Conservation (phyloP, 2,797 vertebrate species). For the Esox masquinongy region DNA sequence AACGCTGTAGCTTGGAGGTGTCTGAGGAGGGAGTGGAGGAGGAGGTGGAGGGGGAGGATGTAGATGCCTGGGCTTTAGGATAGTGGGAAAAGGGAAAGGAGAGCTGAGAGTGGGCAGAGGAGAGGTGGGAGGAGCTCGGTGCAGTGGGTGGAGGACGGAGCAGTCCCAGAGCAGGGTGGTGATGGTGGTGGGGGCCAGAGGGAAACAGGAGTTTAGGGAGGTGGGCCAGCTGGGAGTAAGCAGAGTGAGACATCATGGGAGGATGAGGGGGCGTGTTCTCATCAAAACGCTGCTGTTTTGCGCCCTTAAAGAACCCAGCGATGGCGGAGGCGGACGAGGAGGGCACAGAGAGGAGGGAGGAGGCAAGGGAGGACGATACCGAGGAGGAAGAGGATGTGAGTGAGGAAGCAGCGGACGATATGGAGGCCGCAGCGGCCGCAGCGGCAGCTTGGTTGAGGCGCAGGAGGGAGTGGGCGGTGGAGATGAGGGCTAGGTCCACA, state of each 20-base stretch:
- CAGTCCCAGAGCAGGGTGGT: conserved; percentile 67
- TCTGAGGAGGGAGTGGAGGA: conserved; percentile 79
- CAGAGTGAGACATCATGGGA: conserved; percentile 71
- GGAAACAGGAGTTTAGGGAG: conserved; percentile 80
- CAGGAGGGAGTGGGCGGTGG: conserved; percentile 75
- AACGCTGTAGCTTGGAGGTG: conserved; percentile 88
- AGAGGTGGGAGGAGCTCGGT: conserved; percentile 61
- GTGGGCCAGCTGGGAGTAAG: conserved; percentile 76
- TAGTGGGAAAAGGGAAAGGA: conserved; percentile 75
- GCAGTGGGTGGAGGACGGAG: conserved; percentile 63
- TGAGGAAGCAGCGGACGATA: conserved; percentile 56
- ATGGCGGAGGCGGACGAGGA: conserved; percentile 72
- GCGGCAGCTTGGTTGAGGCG: conserved; percentile 78
- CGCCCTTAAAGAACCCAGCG: conserved; percentile 71
- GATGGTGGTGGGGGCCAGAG: conserved; percentile 67
- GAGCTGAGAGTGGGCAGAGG: conserved; percentile 70
- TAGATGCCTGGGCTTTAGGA: conserved; percentile 60
- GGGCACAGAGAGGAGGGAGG: conserved; percentile 68
- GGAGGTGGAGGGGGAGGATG: conserved; percentile 60
- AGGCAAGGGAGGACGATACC: conserved; percentile 43
- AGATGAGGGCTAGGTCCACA: conserved; percentile 78
- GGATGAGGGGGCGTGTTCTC: conserved; percentile 78
- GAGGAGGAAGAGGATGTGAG: conserved; percentile 45
- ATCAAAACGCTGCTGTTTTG: conserved; percentile 76
- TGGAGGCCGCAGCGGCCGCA: conserved; percentile 66